Conservation (phyloP, 2,113 vertebrate genomes). For the Platichthys flesus region DNA sequence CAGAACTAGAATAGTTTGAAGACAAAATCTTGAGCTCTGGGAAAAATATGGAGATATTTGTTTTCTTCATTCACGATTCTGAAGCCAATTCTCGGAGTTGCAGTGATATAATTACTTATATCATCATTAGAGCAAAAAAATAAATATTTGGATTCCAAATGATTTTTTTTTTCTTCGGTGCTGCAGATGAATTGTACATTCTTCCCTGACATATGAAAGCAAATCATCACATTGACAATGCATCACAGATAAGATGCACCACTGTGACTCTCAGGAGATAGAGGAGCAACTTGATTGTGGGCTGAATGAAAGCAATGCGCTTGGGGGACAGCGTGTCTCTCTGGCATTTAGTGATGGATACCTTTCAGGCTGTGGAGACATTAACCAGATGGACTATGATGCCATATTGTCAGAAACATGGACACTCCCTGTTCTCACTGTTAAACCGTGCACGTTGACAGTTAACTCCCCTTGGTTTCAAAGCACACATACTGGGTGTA, state of each 20-base stretch:
- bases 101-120: not conserved
- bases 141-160: not conserved
- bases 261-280: not conserved
- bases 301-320: constrained; percentile 18
- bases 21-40: not conserved
- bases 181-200: constrained; percentile 15
- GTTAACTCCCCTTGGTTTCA: constrained; percentile 15
- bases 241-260: constrained; percentile 19
- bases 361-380: constrained; percentile 31
- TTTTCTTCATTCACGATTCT: not conserved
- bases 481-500: constrained; percentile 10
- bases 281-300: constrained; percentile 27
- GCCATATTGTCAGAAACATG: not conserved
- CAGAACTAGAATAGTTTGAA: not conserved
- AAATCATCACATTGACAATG: constrained; percentile 28
- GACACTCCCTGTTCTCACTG: not conserved
- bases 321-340: not conserved
- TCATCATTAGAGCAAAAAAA: not conserved
- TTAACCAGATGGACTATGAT: constrained; percentile 6
- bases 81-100: not conserved
- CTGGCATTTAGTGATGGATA: constrained; percentile 25
- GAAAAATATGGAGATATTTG: not conserved
- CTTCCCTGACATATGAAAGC: not conserved
- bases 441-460: not conserved
- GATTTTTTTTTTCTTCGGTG: not conserved